A percentile compares a stretch with the other conserved stretches of the same genome.
Conservation (phyloP, 2,113 vertebrate species). For the Reinhardtius hippoglossoides region DNA sequence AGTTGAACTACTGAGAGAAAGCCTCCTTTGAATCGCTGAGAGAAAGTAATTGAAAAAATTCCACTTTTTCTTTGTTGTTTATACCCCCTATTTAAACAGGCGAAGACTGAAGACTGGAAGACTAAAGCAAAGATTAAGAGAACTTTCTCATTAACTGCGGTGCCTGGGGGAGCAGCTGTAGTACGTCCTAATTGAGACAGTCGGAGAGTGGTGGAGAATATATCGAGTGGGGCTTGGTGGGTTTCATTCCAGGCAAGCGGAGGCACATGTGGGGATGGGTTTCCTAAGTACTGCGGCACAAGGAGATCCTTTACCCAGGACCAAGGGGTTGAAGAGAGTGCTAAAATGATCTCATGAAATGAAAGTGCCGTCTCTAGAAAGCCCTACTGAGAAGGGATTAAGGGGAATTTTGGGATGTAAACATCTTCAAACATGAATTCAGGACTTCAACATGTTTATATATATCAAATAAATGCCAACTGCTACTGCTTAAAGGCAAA, state of each 20-base stretch:
- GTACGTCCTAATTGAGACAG: slow-evolving; percentile 55
- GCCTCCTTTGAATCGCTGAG: slow-evolving; percentile 54
- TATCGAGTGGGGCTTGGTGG: slow-evolving; percentile 29
- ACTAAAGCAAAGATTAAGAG: slow-evolving; percentile 56
- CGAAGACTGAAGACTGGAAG: no score
- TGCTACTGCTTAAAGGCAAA: background rate
- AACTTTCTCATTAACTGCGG: slow-evolving; percentile 61
- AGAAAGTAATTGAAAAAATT: slow-evolving; percentile 52
- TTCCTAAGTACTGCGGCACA: background rate
- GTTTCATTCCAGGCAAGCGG: slow-evolving; percentile 19
- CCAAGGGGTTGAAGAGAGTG: background rate
- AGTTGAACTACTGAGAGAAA: slow-evolving; percentile 50
- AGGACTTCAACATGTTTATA: background rate
- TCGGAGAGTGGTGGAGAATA: slow-evolving; percentile 28
- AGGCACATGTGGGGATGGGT: slow-evolving; percentile 17
- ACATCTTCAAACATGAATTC: slow-evolving; percentile 21
- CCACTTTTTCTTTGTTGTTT: slow-evolving; percentile 51
- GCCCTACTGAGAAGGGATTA: slow-evolving; percentile 5
- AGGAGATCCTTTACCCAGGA: background rate
- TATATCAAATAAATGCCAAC: background rate
- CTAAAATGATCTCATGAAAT: slow-evolving; percentile 29
- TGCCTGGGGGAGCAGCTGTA: slow-evolving; percentile 46
- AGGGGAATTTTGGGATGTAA: slow-evolving; percentile 13
- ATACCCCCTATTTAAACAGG: slow-evolving; percentile 37
- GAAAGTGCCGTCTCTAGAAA: background rate